Evolutionary conservation across 2,888 invertebrate genomes (phyloP), one percentile per base, ranked within the genome.

Genomic region (Chromoteleia sp.): DNA sequence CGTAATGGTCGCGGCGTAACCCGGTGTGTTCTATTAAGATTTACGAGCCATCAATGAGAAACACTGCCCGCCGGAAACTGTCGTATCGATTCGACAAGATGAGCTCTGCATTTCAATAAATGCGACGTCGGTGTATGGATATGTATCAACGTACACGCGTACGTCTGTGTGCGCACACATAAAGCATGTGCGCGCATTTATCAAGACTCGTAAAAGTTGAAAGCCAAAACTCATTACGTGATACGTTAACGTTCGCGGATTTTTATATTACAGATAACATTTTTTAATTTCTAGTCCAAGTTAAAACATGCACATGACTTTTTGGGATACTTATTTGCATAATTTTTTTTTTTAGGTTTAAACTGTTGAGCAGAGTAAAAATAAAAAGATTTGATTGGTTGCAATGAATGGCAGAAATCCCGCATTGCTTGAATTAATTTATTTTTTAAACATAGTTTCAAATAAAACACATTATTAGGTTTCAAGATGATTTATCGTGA

Each of bases 101-200:
- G 87, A 87, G 85, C 86, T 87, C 85, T 84, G 87, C 89, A 88
- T 88, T 89, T 89, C 89, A 89, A 89, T 89, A 89, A 89, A 87
- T 81, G 74, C 58, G 61, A 83, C 76, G 74, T 21, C 50, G 39
- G 50, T 36, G 73, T 56, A 67, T 61, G 67, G 67, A 79, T 81
- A 74, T 68, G 75, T 63, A 61, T 33, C 36, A 65, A 50, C 54
- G 59, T 45, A 30, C 15, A 39, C 61, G 61, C 59, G 52, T 17
- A 4, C 12, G 33, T 43, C 25, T 48, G 61, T 61, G 61, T 48
- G 67, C 45, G 39, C n/a, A 58, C 29, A 36, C 68, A 74, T 67
- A 79, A 79, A 79, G 67, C 59, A 80, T 65, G 21, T 50, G 56
- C 75, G 63, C 70, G 63, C 75, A 70, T 80, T 80, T 70, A 75